phyloP scores from a whole-genome alignment of 2,797 vertebrate species.

The Ispidina lecontei region DNA sequence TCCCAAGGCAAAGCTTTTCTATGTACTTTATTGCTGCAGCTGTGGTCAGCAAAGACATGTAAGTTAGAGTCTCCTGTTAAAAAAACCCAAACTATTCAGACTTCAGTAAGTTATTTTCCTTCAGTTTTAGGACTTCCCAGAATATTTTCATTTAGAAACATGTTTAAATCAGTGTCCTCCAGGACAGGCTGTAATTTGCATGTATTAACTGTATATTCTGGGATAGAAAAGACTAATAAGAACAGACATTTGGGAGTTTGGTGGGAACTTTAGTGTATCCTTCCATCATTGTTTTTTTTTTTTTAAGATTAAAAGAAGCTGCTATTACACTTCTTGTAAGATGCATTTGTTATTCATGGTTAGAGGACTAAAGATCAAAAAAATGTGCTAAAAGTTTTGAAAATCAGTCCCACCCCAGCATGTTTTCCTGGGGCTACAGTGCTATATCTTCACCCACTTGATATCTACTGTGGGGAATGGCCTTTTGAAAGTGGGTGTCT shows the following conservation, averaged over 20 bases:
- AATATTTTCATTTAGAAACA: background rate
- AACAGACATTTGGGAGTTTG: background rate
- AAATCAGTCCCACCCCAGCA: background rate
- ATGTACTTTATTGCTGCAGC: background rate
- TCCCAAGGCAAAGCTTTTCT: background rate
- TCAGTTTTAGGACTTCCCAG: background rate
- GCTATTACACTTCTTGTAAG: background rate
- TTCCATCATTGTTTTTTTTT: background rate
- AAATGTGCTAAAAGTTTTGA: conserved; percentile 24
- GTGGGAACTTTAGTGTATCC: background rate
- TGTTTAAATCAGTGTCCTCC: background rate
- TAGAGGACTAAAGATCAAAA: conserved; percentile 33
- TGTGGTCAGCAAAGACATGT: background rate
- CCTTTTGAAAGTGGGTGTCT: conserved; percentile 41
- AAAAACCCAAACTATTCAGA: background rate
- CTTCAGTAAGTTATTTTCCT: background rate
- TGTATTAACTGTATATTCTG: background rate
- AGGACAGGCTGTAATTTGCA: background rate
- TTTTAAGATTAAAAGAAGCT: background rate
- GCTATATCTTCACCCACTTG: conserved; percentile 31
- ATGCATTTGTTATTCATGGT: background rate
- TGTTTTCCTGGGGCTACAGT: conserved; percentile 21
- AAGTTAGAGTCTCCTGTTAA: background rate
- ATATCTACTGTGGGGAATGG: conserved; percentile 19
- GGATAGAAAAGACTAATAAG: background rate